Percentiles rank a stretch among this genome's conserved stretches.
Evolutionary conservation across 2,888 invertebrate species (phyloP).

Genomic region (Charanyca ferruginea): DNA sequence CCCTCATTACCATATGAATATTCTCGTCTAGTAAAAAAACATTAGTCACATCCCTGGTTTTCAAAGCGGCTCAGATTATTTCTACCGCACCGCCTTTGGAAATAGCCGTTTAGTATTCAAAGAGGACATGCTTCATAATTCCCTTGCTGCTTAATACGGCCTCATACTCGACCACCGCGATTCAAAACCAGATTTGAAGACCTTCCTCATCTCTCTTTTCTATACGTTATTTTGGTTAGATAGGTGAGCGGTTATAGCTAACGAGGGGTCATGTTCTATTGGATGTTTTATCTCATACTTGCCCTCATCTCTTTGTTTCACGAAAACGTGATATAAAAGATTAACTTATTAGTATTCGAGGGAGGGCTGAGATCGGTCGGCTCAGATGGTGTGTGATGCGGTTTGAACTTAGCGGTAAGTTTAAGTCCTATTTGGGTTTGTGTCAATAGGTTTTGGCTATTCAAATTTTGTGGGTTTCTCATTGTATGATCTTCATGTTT

Average conservation of each 20-base stretch:
- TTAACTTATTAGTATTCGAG: conserved; percentile 90
- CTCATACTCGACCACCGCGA: conserved; percentile 84
- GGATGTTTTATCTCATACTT: conserved; percentile 83
- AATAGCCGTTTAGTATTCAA: conserved; percentile 87
- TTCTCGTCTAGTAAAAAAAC: conserved; percentile 61
- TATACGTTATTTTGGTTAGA: conserved; percentile 59
- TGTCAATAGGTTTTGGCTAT: conserved; percentile 62
- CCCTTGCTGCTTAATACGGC: conserved; percentile 87
- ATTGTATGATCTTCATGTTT: conserved; percentile 35
- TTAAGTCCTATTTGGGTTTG: conserved; percentile 61
- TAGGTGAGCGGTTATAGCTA: conserved; percentile 58
- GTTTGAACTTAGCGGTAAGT: conserved; percentile 64
- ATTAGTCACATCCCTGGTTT: conserved; percentile 74
- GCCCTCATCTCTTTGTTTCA: conserved; percentile 89
- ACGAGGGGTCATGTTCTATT: conserved; percentile 73
- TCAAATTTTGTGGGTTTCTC: conserved; percentile 52
- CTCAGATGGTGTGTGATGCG: conserved; percentile 78
- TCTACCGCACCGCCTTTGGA: conserved; percentile 78
- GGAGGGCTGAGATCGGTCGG: conserved; percentile 77
- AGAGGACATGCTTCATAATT: conserved; percentile 88
- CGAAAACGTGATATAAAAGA: conserved; percentile 90
- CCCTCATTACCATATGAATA: conserved; percentile 81
- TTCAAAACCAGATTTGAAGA: conserved; percentile 74
- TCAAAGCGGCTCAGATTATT: conserved; percentile 74
- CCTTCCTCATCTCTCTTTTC: conserved; percentile 63